phyloP scores from a whole-genome alignment of 92 coral and sea anemone genomes.

The Desmophyllum pertusum region DNA sequence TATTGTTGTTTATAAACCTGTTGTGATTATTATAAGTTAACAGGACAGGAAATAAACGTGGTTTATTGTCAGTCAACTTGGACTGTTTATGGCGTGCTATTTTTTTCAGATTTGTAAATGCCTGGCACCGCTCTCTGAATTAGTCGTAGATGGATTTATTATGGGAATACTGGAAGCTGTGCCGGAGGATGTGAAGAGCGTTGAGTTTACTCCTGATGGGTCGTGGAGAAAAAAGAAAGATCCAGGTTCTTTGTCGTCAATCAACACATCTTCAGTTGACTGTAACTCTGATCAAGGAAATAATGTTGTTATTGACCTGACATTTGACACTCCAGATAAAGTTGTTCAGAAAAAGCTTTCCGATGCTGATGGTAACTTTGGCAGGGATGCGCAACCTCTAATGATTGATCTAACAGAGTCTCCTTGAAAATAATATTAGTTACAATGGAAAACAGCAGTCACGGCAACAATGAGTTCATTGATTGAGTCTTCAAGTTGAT shows the following conservation, averaged over 20 bases:
- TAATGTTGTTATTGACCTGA: slow-evolving; percentile 30
- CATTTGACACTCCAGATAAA: slow-evolving; percentile 35
- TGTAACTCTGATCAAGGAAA: background rate
- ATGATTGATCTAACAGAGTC: slow-evolving; percentile 40
- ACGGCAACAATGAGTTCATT: too few relatives aligned
- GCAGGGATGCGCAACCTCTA: background rate
- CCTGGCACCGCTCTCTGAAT: slow-evolving; percentile 14
- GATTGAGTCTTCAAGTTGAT: too few relatives aligned
- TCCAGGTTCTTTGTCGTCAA: background rate
- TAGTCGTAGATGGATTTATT: slow-evolving; percentile 33
- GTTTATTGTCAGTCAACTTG: background rate
- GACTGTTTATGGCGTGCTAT: background rate
- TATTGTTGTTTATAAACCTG: background rate
- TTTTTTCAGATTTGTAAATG: slow-evolving; percentile 33
- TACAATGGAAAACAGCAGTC: too few relatives aligned
- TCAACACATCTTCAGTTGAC: background rate
- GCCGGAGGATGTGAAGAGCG: slow-evolving; percentile 27
- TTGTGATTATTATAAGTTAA: background rate
- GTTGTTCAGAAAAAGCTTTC: background rate
- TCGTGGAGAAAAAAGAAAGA: slow-evolving; percentile 21
- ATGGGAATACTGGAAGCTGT: slow-evolving; percentile 23
- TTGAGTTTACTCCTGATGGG: slow-evolving; percentile 33
- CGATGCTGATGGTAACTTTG: background rate
- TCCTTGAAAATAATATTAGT: too few relatives aligned
- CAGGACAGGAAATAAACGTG: background rate